Conservation (phyloP, 2,888 invertebrate species). For the Aplocera efformata region DNA sequence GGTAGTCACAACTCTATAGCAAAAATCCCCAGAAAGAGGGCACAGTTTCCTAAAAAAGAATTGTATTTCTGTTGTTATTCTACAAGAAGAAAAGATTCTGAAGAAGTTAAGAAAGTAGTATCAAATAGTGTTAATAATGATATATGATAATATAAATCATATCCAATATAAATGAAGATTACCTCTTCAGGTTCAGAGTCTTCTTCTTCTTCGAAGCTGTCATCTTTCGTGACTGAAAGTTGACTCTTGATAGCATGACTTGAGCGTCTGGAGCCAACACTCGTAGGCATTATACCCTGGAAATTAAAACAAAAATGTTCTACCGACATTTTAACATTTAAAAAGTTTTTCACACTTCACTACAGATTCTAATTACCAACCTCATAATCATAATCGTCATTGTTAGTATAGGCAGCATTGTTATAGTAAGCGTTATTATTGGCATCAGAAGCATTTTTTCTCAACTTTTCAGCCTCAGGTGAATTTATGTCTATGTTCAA, state of each 20-base stretch:
- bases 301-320: conserved; percentile 33
- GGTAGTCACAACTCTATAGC: no score
- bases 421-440: conserved; percentile 54
- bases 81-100: no score
- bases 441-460: conserved; percentile 47
- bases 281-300: conserved; percentile 73
- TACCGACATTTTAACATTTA: no score
- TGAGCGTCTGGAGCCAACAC: conserved; percentile 69
- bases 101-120: no score
- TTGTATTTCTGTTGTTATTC: no score
- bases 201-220: conserved; percentile 77
- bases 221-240: conserved; percentile 73
- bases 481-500: conserved; percentile 65
- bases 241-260: conserved; percentile 72
- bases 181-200: conserved; percentile 79
- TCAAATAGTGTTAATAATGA: no score
- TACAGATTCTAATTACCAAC: background rate
- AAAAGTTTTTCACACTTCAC: background rate
- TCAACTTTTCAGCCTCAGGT: conserved; percentile 57
- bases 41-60: no score
- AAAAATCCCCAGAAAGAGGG: no score
- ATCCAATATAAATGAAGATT: conserved; percentile 24
- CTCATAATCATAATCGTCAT: conserved; percentile 41
- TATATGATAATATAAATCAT: no score
- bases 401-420: conserved; percentile 53